Evolutionary conservation across 2,888 invertebrate species (phyloP).

Genomic region (Vandiemenella viatica): DNA sequence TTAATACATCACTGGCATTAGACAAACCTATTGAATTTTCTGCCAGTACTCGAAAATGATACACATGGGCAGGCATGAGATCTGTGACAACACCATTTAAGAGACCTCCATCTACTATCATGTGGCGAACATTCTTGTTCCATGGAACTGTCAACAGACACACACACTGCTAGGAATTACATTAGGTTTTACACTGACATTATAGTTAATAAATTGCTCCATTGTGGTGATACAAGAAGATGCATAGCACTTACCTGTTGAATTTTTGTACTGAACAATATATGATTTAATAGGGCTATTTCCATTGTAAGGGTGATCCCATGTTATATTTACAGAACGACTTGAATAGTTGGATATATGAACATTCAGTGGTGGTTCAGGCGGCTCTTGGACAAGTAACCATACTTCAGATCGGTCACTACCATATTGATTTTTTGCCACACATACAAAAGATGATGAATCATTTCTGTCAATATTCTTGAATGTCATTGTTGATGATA

Average conservation of each 20-base stretch:
- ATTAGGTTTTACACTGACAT: too few relatives aligned
- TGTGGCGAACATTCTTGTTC: slow-evolving; percentile 2
- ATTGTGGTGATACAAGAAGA: neutral
- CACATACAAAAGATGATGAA: slow-evolving; percentile 25
- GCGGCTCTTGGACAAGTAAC: slow-evolving; percentile 23
- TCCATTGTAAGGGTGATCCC: slow-evolving; percentile 28
- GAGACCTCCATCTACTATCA: slow-evolving; percentile 9
- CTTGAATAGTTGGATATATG: slow-evolving; percentile 23
- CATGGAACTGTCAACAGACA: slow-evolving; percentile 2
- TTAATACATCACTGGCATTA: slow-evolving; percentile 24
- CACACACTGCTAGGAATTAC: too few relatives aligned
- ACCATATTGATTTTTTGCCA: slow-evolving; percentile 29
- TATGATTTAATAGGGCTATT: slow-evolving; percentile 22
- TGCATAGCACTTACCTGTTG: slow-evolving; percentile 1
- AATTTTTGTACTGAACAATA: slow-evolving; percentile 26
- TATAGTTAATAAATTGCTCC: too few relatives aligned
- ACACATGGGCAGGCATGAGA: slow-evolving; percentile 26
- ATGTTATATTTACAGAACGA: slow-evolving; percentile 24
- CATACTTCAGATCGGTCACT: slow-evolving; percentile 21
- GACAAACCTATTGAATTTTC: slow-evolving; percentile 28
- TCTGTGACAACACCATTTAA: slow-evolving; percentile 11
- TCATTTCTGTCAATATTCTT: slow-evolving; percentile 11
- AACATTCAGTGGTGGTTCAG: slow-evolving; percentile 26
- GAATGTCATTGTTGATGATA: slow-evolving; percentile 20
- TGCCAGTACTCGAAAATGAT: slow-evolving; percentile 27